Base-by-base conservation (phyloP, 2,797 vertebrate species). In the Hoplostethus atlanticus region DNA sequence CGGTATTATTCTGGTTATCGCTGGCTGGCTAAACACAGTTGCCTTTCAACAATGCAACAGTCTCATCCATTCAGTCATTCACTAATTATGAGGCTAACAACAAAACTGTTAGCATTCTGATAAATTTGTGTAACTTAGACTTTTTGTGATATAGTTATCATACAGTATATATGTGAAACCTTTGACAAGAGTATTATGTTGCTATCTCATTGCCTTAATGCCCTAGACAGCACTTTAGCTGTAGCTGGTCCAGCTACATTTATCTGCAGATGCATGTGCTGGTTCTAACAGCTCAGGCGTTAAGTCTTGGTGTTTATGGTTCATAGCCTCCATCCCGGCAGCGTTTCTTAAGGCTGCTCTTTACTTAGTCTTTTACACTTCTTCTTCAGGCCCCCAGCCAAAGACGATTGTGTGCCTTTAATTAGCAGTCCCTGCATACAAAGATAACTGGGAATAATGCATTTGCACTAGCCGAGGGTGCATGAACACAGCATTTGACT, bases 361-460 rank as follows among this genome's bases (percentile, higher is more conserved):
- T 79, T 69, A 59, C 65, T 71, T 21, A 21, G 21, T 21, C 52
- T 71, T 74, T 84, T 77, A 69, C 64, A 72, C 58, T 79, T 74
- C 54, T 51, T 52, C 12, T 81, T 64, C 59, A 83, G 56, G 77
- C 83, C 83, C 28, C 57, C 65, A 77, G 80, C 69, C 66, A 86
- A 85, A 84, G 55, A 79, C 71, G 78, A 61, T 63, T 57, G 16
- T 80, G 73, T 76, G 75, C 65, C 47, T 81, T 79, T 85, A 88
- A 91, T 86, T 87, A 90, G 79, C 77, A 81, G 68, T 64, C 62
- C 84, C 75, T 89, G 85, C 84, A 79, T 78, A 59, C 66, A 75
- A 73, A 87, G 81, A 88, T 90, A 86, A 90, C 79, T 84, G 68
- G 81, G 75, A 79, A 79, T 73, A 83, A 84, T 79, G 66, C 64